These are phyloP conservation scores for Recurvirostra avosetta DNA, from an alignment of 2,113 vertebrate species.

Conservation along the genomic window DNA sequence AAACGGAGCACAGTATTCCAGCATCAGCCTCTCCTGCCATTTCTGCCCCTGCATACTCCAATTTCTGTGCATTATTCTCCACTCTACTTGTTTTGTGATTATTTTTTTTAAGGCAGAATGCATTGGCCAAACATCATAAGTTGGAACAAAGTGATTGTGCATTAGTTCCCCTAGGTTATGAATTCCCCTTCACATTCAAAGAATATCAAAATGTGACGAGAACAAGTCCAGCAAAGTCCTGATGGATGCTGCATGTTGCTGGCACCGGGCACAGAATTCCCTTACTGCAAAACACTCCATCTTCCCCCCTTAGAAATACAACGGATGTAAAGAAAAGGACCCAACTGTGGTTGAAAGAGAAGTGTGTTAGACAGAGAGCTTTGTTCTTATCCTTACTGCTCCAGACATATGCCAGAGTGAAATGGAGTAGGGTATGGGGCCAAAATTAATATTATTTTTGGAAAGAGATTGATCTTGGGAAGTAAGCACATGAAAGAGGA, in stretches of 20 bases:
- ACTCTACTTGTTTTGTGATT: neutral
- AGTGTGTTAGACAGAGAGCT: neutral
- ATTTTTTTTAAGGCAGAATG: neutral
- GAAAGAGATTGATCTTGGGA: slow-evolving; percentile 36
- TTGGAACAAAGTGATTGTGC: neutral
- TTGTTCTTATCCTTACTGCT: neutral
- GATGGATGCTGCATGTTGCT: neutral
- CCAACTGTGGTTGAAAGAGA: neutral
- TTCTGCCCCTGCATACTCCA: neutral
- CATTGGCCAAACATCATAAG: neutral
- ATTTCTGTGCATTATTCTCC: neutral
- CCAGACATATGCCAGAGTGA: neutral
- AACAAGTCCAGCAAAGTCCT: neutral
- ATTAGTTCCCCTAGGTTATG: neutral
- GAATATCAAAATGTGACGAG: neutral
- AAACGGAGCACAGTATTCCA: neutral
- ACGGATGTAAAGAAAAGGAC: neutral
- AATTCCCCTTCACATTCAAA: neutral
- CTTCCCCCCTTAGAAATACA: neutral
- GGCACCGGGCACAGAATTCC: neutral
- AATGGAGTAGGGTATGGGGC: neutral
- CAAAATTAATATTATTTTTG: slow-evolving; percentile 61
- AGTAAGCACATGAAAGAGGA: slow-evolving; percentile 39
- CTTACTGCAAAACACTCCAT: neutral
- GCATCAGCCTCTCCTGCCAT: neutral